Evolutionary conservation across 2,113 vertebrate species (phyloP).

Genomic region (Rostratula benghalensis): DNA sequence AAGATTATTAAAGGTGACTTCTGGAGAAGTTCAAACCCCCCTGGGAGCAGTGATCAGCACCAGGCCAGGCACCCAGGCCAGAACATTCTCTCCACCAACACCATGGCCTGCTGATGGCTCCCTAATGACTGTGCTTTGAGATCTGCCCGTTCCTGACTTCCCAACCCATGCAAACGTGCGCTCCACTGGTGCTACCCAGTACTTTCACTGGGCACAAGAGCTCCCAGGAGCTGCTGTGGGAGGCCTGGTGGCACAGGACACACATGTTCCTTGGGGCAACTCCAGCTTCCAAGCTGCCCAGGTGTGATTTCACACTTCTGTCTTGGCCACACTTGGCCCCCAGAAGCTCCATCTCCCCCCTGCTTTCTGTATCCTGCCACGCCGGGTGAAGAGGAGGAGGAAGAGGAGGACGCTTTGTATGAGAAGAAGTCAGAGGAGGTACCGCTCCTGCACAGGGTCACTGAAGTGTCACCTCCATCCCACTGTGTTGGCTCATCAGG

Average conservation of each 20-base stretch:
- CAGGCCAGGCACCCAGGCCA: background rate
- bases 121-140: conserved; percentile 15
- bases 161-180: conserved; percentile 11
- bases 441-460: background rate
- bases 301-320: fast-evolving
- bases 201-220: background rate
- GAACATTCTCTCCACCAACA: background rate
- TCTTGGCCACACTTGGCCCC: no score
- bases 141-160: conserved; percentile 45
- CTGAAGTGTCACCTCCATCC: background rate
- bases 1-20: background rate
- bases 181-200: background rate
- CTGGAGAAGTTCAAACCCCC: background rate
- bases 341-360: background rate
- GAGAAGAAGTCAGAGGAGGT: background rate
- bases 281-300: background rate
- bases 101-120: background rate
- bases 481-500: background rate
- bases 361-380: fast-evolving
- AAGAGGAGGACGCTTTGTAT: background rate
- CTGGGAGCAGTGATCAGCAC: background rate
- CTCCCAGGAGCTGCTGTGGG: background rate
- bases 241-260: fast-evolving
- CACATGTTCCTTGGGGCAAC: background rate
- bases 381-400: background rate